Base-by-base conservation (phyloP, 2,888 invertebrate species). In the Hyalella azteca region DNA sequence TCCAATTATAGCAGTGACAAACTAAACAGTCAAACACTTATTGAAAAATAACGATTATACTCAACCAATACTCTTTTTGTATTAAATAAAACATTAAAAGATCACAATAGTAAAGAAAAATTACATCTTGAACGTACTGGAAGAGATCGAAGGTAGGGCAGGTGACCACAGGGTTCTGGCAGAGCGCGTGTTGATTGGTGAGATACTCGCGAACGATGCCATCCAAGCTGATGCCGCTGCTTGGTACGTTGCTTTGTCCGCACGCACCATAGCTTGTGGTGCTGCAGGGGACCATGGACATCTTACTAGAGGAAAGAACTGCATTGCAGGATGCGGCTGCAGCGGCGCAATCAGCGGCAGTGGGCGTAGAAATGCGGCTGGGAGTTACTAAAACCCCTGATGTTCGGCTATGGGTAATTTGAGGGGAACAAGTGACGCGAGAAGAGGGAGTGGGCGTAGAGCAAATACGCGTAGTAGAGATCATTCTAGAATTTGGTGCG, bases 141-240 rank as follows among this genome's bases (percentile, higher is more conserved):
- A 96, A 95, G 49, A 98, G 90, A 88, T 96, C 96, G 87, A 98
- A 98, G 87, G 96, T 95, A 0, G 98, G 98, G 89, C 98, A 98
- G 0, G 97, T 97, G 45, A 95, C 94, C 90, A 99, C 96, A 0
- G 99, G 99, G 89, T 98, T 96, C 89, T 95, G 95, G 90, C 99
- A 99, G 9, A 96, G 90, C n/a, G 97, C 94, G 89, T 99, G 99
- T 88, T 99, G 98, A 89, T 97, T 96, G 86, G 96, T 94, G 78
- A 98, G 91, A 89, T 98, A 98, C 88, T 98, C 97, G 0, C 95
- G 97, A 85, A 98, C 95, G 86, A 99, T 97, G 60, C 94, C 93
- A 88, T 96, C 95, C 36, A 98, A 89, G 0, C 94, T 93, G 79
- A 93, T 92, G 9, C 91, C 87, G 77, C 89, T 89, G 19, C 86